Conservation (phyloP, 2,113 vertebrate species). For the Elephantulus edwardii region DNA sequence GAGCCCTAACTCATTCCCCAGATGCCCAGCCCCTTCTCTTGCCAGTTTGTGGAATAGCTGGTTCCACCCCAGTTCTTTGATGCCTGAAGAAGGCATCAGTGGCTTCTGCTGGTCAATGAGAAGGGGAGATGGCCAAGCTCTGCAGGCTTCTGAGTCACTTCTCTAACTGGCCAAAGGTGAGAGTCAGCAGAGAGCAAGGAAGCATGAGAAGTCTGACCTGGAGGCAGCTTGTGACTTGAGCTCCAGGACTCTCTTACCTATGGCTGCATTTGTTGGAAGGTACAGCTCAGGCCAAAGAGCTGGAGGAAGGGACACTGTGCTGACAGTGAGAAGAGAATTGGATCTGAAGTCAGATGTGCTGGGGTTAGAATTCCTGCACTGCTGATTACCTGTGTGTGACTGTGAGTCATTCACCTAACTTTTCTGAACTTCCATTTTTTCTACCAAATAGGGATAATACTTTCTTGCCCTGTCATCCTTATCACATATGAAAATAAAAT, state of each 20-base stretch:
- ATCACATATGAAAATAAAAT: neutral
- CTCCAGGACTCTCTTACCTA: neutral
- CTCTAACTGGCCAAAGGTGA: neutral
- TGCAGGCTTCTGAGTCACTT: neutral
- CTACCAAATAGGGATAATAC: neutral
- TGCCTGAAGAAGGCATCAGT: neutral
- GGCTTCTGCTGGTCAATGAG: neutral
- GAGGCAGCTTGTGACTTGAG: neutral
- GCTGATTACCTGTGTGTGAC: neutral
- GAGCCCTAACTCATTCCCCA: neutral
- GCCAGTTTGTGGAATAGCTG: neutral
- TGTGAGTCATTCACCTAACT: neutral
- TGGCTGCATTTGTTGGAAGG: neutral
- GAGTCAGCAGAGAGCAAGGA: neutral
- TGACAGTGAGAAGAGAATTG: neutral
- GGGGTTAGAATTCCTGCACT: neutral
- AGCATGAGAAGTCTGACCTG: neutral
- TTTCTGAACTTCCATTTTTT: neutral
- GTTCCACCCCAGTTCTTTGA: neutral
- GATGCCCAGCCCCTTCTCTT: neutral
- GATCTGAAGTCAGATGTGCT: neutral
- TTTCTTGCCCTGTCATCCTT: neutral
- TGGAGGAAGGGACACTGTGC: neutral
- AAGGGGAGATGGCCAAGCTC: neutral
- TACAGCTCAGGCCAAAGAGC: neutral